Base-by-base conservation (phyloP, 2,888 invertebrate species). In the Orthonevra nobilis region DNA sequence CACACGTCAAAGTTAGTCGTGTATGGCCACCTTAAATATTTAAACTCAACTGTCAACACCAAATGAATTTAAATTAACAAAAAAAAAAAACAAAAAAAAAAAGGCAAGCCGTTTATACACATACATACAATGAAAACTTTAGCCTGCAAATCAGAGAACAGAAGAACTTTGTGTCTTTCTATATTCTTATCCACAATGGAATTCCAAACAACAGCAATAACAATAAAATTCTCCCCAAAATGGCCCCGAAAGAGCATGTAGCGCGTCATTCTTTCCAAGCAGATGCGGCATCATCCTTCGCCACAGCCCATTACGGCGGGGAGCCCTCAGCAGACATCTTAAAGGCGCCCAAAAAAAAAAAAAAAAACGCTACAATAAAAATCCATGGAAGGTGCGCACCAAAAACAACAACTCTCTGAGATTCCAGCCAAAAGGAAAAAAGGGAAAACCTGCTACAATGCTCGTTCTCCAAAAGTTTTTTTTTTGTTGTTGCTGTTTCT, bases 181-280 rank as follows among this genome's bases (percentile, higher is more conserved):
- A 30, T 66, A 12, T 42, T 58, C 44, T 46, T 70, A 70, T 77
- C 58, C 56, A 66, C 64, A 70, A 69, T 54, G 77, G 64, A 70
- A 77, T 79, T 72, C 73, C 20, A 61, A 68, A 79, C 79, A 68
- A 73, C 72, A 56, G 54, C 56, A 79, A 79, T 79, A 79, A 79
- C 66, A 68, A 79, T 79, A 79, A 79, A 79, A 79, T 36, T 79
- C 73, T 61, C 48, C 60, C 56, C 72, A 79, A 79, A 73, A 79
- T 79, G 79, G 79, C 73, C 50, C 72, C 79, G 73, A 73, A 79
- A 72, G 72, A 79, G 54, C 73, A 79, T 79, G 79, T 79, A 66
- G 54, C 73, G 60, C 77, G 77, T 79, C 77, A 79, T 72, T 79
- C 66, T 10, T 50, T 26, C 28, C n/a, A n/a, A 64, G 69, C 54